Evolutionary conservation across 2,113 vertebrate genomes (phyloP).

Genomic region (Micronycteris hirsuta): DNA sequence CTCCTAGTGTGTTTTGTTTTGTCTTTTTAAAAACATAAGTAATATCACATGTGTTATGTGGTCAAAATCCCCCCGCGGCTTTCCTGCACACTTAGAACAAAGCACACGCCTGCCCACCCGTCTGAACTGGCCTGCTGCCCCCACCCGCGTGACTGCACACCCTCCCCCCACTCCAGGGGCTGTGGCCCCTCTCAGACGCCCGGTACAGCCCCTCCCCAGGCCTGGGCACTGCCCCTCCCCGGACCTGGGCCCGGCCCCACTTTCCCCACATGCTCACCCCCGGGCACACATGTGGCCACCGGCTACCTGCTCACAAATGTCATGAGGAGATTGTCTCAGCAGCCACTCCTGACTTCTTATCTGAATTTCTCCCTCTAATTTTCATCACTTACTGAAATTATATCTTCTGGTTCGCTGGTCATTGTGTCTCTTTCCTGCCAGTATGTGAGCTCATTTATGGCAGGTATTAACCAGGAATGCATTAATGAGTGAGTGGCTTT

Average conservation of each 20-base stretch:
- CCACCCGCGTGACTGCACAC: not conserved
- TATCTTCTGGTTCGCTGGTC: not conserved
- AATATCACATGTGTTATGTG: not conserved
- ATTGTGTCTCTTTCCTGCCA: not conserved
- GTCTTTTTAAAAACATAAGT: not conserved
- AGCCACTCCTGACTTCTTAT: not conserved
- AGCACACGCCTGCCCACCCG: not conserved
- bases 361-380: not conserved
- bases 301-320: not conserved
- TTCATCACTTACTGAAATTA: not conserved
- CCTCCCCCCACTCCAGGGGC: no score
- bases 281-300: no score
- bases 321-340: not conserved
- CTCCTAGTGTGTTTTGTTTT: not conserved
- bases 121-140: not conserved
- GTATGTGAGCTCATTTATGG: not conserved
- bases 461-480: not conserved
- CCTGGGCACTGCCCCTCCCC: rapidly evolving
- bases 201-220: no score
- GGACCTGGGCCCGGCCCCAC: not conserved
- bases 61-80: not conserved
- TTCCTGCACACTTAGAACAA: not conserved
- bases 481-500: rapidly evolving
- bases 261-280: not conserved
- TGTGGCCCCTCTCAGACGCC: not conserved